Conservation (phyloP, 2,888 invertebrate genomes). For the Ramazzottius varieornatus region DNA sequence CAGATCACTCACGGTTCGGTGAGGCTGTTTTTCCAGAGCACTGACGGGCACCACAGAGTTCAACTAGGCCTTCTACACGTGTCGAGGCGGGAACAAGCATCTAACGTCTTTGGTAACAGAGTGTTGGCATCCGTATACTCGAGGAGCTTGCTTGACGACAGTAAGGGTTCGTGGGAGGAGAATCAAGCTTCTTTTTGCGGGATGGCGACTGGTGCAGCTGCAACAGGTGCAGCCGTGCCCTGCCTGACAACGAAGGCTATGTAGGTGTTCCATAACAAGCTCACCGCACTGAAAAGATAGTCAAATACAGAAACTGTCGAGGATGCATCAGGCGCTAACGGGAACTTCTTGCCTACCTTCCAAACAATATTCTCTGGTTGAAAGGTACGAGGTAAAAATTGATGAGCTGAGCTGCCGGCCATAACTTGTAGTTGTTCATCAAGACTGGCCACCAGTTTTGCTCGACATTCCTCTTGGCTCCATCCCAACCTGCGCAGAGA, state of each 20-base stretch:
- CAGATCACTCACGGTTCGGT: no score
- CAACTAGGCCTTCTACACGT: no score
- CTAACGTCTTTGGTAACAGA: no score
- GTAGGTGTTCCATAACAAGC: neutral
- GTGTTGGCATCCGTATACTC: no score
- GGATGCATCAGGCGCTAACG: neutral
- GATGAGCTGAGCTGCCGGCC: neutral
- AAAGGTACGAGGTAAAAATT: neutral
- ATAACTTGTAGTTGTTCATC: neutral
- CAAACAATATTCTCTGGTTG: neutral
- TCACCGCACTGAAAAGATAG: neutral
- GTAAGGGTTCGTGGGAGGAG: no score
- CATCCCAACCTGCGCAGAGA: neutral
- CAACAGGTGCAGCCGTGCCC: neutral
- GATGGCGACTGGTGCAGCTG: no score
- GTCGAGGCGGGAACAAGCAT: no score
- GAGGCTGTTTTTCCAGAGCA: no score
- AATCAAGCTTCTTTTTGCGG: no score
- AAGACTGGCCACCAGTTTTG: neutral
- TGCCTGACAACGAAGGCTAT: neutral
- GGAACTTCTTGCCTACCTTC: no score
- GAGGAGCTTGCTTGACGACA: no score
- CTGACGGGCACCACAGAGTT: no score
- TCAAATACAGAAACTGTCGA: neutral
- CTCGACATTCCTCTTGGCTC: neutral